phyloP scores from a whole-genome alignment of 2,113 vertebrate genomes.

The Calonectris borealis region DNA sequence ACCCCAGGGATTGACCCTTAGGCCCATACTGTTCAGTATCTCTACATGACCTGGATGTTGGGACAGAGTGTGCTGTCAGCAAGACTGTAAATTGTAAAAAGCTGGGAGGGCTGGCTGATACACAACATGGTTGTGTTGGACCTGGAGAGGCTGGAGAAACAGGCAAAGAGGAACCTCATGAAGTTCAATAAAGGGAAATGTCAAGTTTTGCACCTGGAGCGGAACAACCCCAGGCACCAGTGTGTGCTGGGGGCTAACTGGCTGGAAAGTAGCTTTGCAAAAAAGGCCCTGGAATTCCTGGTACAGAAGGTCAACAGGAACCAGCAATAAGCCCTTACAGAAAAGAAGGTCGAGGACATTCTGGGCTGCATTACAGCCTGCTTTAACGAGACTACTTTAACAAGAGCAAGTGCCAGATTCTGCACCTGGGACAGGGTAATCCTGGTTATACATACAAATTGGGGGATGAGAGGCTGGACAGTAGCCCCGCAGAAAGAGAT shows the following conservation, averaged over 20 bases:
- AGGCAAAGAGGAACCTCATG: background rate
- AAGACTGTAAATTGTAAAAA: background rate
- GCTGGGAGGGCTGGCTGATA: background rate
- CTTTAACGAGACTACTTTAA: background rate
- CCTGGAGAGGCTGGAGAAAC: background rate
- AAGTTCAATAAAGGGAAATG: background rate
- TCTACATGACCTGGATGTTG: background rate
- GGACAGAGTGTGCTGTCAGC: background rate
- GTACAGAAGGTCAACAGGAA: background rate
- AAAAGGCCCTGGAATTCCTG: background rate
- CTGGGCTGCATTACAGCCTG: background rate
- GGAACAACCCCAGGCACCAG: background rate
- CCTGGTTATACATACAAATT: background rate
- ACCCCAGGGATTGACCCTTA: background rate
- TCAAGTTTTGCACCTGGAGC: background rate
- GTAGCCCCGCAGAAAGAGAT: background rate
- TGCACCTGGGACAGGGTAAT: background rate
- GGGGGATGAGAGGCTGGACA: background rate
- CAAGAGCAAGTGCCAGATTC: background rate
- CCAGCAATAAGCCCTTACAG: background rate
- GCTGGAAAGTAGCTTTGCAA: background rate
- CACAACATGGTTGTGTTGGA: background rate
- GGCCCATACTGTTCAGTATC: too few relatives aligned
- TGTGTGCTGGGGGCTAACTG: background rate
- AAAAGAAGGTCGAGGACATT: background rate